Percentiles rank a stretch among this genome's conserved stretches.
Conservation (phyloP, 1,140 invertebrate species). For the Radopholus similis region DNA sequence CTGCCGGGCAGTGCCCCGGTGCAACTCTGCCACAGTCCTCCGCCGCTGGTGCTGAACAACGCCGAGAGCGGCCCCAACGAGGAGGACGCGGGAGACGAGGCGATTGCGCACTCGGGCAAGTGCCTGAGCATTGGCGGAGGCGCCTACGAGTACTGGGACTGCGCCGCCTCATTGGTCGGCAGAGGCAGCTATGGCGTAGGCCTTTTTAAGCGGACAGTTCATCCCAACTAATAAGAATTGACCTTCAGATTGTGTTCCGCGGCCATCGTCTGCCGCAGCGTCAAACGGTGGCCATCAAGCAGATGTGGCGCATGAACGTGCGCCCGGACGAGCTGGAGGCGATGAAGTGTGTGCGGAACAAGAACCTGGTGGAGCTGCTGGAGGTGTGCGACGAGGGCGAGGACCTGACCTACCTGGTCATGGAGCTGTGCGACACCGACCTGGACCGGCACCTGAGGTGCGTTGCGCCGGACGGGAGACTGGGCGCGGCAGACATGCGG, state of each 20-base stretch:
- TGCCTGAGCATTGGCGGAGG: neutral
- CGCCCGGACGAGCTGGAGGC: constrained; percentile 36
- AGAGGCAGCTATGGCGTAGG: constrained; percentile 44
- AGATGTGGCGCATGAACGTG: constrained; percentile 25
- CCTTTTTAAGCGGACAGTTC: neutral
- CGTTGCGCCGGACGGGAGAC: constrained; percentile 11
- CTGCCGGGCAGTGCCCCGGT: too few relatives aligned
- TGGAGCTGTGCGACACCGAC: constrained; percentile 53
- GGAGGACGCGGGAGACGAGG: neutral
- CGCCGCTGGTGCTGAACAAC: too few relatives aligned
- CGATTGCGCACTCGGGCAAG: neutral
- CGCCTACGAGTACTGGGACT: constrained; percentile 30
- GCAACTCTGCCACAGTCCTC: too few relatives aligned
- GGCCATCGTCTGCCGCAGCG: neutral
- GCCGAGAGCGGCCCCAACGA: neutral
- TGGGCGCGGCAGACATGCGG: constrained; percentile 22
- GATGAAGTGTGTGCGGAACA: constrained; percentile 34
- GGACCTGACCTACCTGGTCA: constrained; percentile 45
- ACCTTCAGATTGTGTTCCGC: constrained; percentile 7
- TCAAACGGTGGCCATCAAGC: constrained; percentile 33
- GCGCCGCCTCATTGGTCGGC: constrained; percentile 23
- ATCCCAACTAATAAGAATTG: too few relatives aligned
- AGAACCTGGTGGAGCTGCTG: constrained; percentile 41
- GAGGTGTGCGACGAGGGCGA: constrained; percentile 48
- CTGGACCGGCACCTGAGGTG: constrained; percentile 45